phyloP scores from a whole-genome alignment of 2,888 invertebrate species.

The Cephus nigrinus region DNA sequence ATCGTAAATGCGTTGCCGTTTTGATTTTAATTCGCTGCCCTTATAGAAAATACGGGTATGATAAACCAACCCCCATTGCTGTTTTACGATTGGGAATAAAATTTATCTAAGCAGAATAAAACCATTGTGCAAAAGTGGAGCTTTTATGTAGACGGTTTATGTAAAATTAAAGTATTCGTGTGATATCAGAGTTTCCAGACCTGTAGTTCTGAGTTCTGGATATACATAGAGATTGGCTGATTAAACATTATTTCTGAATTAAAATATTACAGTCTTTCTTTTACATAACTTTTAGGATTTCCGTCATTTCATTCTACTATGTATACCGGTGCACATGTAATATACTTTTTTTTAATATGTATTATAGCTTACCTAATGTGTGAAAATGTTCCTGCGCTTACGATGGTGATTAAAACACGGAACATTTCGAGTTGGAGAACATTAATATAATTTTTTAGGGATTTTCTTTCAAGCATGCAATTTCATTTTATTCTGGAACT shows the following conservation, averaged over 20 bases:
- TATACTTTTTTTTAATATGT: not conserved
- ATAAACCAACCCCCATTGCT: too few relatives aligned
- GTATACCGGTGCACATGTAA: not conserved
- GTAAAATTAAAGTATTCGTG: not conserved
- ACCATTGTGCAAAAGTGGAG: not conserved
- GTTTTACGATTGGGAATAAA: not conserved
- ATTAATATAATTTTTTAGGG: slow-evolving; percentile 57
- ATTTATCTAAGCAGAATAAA: not conserved
- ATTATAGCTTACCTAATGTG: not conserved
- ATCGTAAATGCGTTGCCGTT: too few relatives aligned
- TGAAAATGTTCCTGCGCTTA: not conserved
- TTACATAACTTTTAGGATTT: not conserved
- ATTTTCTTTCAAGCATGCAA: slow-evolving; percentile 29
- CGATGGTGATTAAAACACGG: not conserved
- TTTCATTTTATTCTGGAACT: not conserved
- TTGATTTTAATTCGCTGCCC: too few relatives aligned
- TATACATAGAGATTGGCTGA: not conserved
- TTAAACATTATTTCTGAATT: not conserved
- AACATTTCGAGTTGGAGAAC: slow-evolving; percentile 21
- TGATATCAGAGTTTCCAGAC: not conserved
- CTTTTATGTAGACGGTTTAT: not conserved
- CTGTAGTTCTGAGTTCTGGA: not conserved
- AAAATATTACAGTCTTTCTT: not conserved
- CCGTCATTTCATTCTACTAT: not conserved
- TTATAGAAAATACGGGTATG: too few relatives aligned